A percentile compares a stretch with the other conserved stretches of the same genome.
Evolutionary conservation across 2,888 invertebrate genomes (phyloP).

Genomic region (Tyria jacobaeae): DNA sequence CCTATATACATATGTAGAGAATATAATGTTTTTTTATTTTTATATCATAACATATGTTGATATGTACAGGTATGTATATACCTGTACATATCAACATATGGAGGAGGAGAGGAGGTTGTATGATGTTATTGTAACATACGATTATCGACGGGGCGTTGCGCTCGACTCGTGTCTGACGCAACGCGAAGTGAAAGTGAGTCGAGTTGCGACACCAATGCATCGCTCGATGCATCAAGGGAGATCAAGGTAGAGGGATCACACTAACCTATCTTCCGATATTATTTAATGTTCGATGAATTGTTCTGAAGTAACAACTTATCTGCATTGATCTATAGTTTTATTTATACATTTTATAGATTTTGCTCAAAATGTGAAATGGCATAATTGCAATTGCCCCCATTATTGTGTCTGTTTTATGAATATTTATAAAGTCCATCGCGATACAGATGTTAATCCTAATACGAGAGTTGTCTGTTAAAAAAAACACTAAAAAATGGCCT

Average conservation of each 20-base stretch:
- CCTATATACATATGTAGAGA: too few species aligned
- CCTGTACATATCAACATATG: slow-evolving; percentile 2
- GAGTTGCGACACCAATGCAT: slow-evolving; percentile 80
- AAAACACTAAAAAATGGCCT: too few species aligned
- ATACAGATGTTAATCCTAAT: too few species aligned
- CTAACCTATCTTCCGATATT: slow-evolving; percentile 45
- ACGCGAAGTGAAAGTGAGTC: slow-evolving; percentile 78
- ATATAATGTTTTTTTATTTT: too few species aligned
- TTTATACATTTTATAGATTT: neutral
- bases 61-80: slow-evolving; percentile 9
- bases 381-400: too few species aligned
- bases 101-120: too few species aligned
- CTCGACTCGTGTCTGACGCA: slow-evolving; percentile 54
- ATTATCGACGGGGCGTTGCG: slow-evolving; percentile 54
- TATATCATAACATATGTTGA: too few species aligned
- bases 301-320: neutral
- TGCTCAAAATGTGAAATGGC: neutral
- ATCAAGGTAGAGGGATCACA: slow-evolving; percentile 56
- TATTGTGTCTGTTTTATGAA: too few species aligned
- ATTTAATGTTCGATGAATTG: slow-evolving; percentile 33
- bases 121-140: slow-evolving; percentile 56
- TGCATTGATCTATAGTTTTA: neutral
- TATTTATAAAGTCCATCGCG: too few species aligned
- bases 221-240: slow-evolving; percentile 76
- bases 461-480: too few species aligned